phyloP scores from a whole-genome alignment of 2,113 vertebrate species.

The Anarrhichthys ocellatus region DNA sequence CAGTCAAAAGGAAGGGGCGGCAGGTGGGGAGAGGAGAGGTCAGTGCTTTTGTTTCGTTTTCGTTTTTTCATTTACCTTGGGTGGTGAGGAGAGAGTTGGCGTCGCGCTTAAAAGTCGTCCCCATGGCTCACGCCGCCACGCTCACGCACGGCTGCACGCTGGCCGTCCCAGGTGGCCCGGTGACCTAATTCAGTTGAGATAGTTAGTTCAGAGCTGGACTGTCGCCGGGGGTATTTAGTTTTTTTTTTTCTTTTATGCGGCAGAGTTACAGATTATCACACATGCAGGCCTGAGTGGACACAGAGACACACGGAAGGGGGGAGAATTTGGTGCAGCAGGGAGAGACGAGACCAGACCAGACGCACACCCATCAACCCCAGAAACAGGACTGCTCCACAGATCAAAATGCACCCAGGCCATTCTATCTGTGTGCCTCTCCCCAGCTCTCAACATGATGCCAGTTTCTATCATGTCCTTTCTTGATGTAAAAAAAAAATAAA shows the following conservation, averaged over 20 bases:
- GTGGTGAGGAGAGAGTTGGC: slow-evolving; percentile 70
- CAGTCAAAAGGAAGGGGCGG: slow-evolving; percentile 66
- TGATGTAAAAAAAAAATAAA: neutral
- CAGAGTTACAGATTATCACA: slow-evolving; percentile 73
- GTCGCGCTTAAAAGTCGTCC: slow-evolving; percentile 74
- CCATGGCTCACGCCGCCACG: slow-evolving; percentile 64
- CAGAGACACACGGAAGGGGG: slow-evolving; percentile 73
- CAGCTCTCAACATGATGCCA: slow-evolving; percentile 65
- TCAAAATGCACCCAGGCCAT: slow-evolving; percentile 79
- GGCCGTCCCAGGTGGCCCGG: slow-evolving; percentile 67
- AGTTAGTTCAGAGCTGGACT: slow-evolving; percentile 80
- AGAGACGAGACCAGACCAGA: slow-evolving; percentile 71
- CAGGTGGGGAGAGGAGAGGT: slow-evolving; percentile 61
- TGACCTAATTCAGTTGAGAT: slow-evolving; percentile 83
- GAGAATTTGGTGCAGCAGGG: slow-evolving; percentile 67
- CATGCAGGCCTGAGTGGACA: slow-evolving; percentile 80
- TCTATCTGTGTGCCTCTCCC: slow-evolving; percentile 81
- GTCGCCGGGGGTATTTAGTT: slow-evolving; percentile 30
- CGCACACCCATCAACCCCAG: slow-evolving; percentile 71
- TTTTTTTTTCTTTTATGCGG: slow-evolving; percentile 40
- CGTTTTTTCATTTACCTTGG: slow-evolving; percentile 75
- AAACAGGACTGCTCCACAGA: slow-evolving; percentile 78
- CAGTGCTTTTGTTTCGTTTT: slow-evolving; percentile 64
- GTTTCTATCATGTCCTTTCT: neutral
- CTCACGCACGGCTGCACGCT: slow-evolving; percentile 58